Conservation (phyloP, 2,888 invertebrate genomes). For the Chrysolina haemoptera region DNA sequence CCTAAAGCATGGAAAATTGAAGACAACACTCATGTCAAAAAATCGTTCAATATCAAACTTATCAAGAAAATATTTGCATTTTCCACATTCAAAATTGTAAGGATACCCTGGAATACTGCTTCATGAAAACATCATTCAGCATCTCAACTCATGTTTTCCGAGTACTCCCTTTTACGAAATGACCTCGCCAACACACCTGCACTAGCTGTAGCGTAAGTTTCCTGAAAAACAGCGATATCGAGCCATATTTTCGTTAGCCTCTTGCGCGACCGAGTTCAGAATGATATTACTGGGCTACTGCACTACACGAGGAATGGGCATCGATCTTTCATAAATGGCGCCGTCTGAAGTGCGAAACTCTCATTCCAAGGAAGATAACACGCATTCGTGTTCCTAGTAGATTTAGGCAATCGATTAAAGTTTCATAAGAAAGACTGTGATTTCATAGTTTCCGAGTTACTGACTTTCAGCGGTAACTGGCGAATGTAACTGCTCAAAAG, state of each 20-base stretch:
- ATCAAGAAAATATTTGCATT: not conserved
- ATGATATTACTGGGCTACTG: slow-evolving; percentile 23
- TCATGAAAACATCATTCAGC: not conserved
- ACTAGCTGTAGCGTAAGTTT: not conserved
- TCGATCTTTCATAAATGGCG: slow-evolving; percentile 34
- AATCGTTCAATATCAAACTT: not conserved
- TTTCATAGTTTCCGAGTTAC: not conserved
- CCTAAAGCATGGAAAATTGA: too few species aligned
- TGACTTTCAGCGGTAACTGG: not conserved
- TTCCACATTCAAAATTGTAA: not conserved
- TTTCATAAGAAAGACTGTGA: not conserved
- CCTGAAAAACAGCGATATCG: not conserved
- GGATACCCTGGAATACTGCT: too few species aligned
- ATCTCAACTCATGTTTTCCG: not conserved
- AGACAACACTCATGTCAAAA: too few species aligned
- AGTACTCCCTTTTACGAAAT: not conserved
- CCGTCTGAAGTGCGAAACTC: slow-evolving; percentile 29
- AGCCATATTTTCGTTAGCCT: slow-evolving; percentile 8
- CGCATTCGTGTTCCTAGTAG: not conserved
- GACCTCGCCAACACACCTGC: not conserved
- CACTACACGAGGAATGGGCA: slow-evolving; percentile 13
- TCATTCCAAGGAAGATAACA: not conserved
- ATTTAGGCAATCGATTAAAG: not conserved
- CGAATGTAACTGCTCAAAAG: too few species aligned
- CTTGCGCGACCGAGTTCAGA: not conserved